These are phyloP conservation scores for Brachyptera risi DNA, from an alignment of 2,888 invertebrate genomes.

Conservation along the genomic window DNA sequence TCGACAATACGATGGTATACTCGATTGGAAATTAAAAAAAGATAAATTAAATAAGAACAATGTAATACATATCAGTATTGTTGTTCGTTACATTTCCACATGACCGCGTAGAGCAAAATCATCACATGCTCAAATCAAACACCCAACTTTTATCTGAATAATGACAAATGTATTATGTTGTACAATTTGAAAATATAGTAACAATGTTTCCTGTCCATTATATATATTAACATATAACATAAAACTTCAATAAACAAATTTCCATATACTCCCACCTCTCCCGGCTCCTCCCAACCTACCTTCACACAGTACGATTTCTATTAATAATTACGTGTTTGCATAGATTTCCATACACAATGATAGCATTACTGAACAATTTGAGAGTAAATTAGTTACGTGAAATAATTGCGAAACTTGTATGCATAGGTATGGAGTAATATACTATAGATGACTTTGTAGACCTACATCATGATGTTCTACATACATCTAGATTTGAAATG, in stretches of 20 bases:
- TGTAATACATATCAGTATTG: too few species aligned
- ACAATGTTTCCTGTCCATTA: constrained; percentile 10
- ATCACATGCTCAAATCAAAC: constrained; percentile 6
- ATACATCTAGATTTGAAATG: too few species aligned
- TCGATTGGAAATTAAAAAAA: too few species aligned
- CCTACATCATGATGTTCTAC: too few species aligned
- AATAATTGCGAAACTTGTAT: too few species aligned
- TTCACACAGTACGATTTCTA: neutral
- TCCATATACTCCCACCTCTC: too few species aligned
- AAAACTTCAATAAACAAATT: constrained; percentile 5
- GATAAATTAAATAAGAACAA: too few species aligned
- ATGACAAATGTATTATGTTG: constrained; percentile 8
- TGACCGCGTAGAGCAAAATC: constrained; percentile 1
- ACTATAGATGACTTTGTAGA: too few species aligned
- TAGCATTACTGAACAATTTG: neutral
- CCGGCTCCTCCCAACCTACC: neutral
- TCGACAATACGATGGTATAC: too few species aligned
- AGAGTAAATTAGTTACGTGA: too few species aligned
- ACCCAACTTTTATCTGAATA: constrained; percentile 18
- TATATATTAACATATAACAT: constrained; percentile 10
- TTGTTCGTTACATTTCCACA: neutral
- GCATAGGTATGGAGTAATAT: too few species aligned
- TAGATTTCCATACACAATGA: too few species aligned
- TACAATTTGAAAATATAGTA: constrained; percentile 17
- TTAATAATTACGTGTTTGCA: neutral